These are phyloP conservation scores for Trachythela sp. DNA, from an alignment of 64 coral and sea anemone genomes.

Conservation along the genomic window DNA sequence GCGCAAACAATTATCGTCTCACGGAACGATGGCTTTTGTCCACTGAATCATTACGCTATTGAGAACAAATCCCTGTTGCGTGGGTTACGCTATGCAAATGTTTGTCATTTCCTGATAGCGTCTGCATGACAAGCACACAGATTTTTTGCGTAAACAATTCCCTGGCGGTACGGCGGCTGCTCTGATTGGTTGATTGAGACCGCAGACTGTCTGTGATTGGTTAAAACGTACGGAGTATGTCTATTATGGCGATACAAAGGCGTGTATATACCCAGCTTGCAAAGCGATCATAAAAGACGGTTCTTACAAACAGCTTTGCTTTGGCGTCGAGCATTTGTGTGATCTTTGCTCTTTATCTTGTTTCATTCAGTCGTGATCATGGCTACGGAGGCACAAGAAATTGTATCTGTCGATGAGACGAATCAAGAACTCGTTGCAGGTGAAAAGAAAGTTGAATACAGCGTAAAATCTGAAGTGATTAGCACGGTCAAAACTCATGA, in stretches of 20 bases:
- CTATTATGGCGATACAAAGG: neutral
- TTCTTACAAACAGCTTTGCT: neutral
- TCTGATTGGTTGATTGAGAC: neutral
- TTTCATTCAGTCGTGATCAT: neutral
- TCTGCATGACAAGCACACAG: neutral
- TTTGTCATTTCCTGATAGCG: slow-evolving; percentile 5
- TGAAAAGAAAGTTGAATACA: slow-evolving; percentile 20
- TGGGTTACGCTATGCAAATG: slow-evolving; percentile 25
- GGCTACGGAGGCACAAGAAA: neutral
- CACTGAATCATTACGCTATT: slow-evolving; percentile 5
- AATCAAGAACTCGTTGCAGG: neutral
- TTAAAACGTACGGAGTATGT: neutral
- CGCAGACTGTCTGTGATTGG: slow-evolving; percentile 2
- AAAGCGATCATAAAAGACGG: slow-evolving; percentile 12
- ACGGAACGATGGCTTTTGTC: neutral
- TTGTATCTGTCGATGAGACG: neutral
- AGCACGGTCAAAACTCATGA: slow-evolving; percentile 11
- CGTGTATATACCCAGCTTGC: slow-evolving; percentile 18
- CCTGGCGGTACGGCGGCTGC: neutral
- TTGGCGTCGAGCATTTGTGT: neutral
- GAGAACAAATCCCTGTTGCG: slow-evolving; percentile 1
- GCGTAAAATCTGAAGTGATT: slow-evolving; percentile 9
- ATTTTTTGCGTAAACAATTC: slow-evolving; percentile 8
- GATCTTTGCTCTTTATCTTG: neutral
- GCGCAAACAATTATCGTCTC: neutral